Conservation (phyloP, 1,140 invertebrate genomes). For the Leptinotarsa texana region DNA sequence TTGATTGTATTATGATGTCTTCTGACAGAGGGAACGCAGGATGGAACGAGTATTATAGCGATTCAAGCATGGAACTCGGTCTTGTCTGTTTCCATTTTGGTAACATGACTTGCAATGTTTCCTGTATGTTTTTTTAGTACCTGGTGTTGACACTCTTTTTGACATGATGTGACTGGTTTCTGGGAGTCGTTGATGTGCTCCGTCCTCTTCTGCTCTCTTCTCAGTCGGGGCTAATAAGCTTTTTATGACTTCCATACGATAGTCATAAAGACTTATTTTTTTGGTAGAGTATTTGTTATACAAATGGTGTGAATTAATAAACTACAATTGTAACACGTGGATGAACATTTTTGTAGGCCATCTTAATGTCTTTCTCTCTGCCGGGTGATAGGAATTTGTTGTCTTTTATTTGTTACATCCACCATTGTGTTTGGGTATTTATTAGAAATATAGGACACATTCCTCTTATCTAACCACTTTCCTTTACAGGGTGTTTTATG, state of each 20-base stretch:
- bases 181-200: not conserved
- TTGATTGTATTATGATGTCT: no score
- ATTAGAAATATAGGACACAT: conserved; percentile 8
- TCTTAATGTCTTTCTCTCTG: no score
- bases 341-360: no score
- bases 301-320: not conserved
- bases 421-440: not conserved
- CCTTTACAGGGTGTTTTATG: not conserved
- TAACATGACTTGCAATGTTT: conserved; percentile 8
- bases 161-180: not conserved
- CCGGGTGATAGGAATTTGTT: not conserved
- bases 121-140: not conserved
- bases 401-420: conserved; percentile 3
- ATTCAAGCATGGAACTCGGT: no score
- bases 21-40: no score
- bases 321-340: no score
- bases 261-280: not conserved
- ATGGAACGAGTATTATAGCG: no score
- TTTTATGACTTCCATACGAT: not conserved
- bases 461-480: not conserved
- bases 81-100: not conserved
- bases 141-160: not conserved
- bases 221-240: not conserved
- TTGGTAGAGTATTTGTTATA: not conserved
- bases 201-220: not conserved